Evolutionary conservation across 2,797 vertebrate species (phyloP).

Genomic region (Fistularia tabacaria): DNA sequence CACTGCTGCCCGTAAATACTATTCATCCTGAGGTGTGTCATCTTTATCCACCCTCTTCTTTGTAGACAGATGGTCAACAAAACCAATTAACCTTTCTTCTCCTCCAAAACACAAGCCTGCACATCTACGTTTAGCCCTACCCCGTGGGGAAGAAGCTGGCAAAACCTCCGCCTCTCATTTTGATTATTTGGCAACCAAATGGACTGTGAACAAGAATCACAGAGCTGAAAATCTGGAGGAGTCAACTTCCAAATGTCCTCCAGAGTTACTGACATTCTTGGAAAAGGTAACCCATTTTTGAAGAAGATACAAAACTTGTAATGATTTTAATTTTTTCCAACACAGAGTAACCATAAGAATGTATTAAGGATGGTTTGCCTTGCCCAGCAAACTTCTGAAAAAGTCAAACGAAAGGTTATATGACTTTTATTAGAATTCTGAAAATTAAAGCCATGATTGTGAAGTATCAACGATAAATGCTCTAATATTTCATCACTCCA

Average conservation of each 20-base stretch:
- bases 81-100: slow-evolving; percentile 85
- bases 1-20: slow-evolving; percentile 69
- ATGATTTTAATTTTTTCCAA: too few relatives aligned
- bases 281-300: slow-evolving; percentile 10
- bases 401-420: too few relatives aligned
- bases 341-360: too few relatives aligned
- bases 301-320: neutral
- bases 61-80: slow-evolving; percentile 82
- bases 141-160: slow-evolving; percentile 58
- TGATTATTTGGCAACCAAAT: slow-evolving; percentile 5
- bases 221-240: slow-evolving; percentile 13
- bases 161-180: slow-evolving; percentile 35
- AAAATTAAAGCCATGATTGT: too few relatives aligned
- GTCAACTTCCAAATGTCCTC: slow-evolving; percentile 18
- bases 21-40: slow-evolving; percentile 26
- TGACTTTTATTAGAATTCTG: too few relatives aligned
- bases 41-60: slow-evolving; percentile 46
- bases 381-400: too few relatives aligned
- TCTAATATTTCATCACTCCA: too few relatives aligned
- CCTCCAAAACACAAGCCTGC: slow-evolving; percentile 67
- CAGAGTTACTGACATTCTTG: slow-evolving; percentile 23
- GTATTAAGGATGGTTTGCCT: too few relatives aligned
- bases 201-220: slow-evolving; percentile 28
- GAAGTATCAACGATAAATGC: too few relatives aligned
- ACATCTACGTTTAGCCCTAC: slow-evolving; percentile 56